phyloP scores from a whole-genome alignment of 2,113 vertebrate species.

The Narcine bancroftii region DNA sequence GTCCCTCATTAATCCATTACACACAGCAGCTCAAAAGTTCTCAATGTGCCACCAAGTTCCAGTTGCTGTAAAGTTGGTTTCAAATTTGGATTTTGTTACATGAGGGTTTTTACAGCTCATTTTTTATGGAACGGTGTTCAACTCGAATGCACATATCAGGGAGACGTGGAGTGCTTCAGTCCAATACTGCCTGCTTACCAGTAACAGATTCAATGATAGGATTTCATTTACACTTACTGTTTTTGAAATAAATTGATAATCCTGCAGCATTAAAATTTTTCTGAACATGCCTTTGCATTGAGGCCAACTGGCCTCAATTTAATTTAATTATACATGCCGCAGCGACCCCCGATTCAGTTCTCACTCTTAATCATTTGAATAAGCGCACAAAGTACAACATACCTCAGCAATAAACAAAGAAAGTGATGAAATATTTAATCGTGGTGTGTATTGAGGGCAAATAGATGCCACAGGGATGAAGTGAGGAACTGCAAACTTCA shows the following conservation, averaged over 20 bases:
- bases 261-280: background rate
- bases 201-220: background rate
- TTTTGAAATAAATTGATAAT: conserved; percentile 18
- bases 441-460: background rate
- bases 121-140: background rate
- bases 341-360: background rate
- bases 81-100: conserved; percentile 5
- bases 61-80: conserved; percentile 29
- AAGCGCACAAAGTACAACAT: background rate
- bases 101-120: conserved; percentile 1
- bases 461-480: conserved; percentile 30
- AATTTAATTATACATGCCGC: background rate
- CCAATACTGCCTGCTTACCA: background rate
- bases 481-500: conserved; percentile 14
- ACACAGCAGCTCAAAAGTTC: conserved; percentile 15
- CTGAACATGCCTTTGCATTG: conserved; percentile 7
- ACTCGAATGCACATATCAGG: background rate
- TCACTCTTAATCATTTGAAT: conserved; percentile 8
- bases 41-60: conserved; percentile 4
- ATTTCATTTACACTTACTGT: background rate
- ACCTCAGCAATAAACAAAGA: conserved; percentile 15
- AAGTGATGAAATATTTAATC: conserved; percentile 31
- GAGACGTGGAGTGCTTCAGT: background rate
- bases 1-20: background rate
- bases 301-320: background rate